Evolutionary conservation across 2,888 invertebrate species (phyloP).

Genomic region (Nezara viridula): DNA sequence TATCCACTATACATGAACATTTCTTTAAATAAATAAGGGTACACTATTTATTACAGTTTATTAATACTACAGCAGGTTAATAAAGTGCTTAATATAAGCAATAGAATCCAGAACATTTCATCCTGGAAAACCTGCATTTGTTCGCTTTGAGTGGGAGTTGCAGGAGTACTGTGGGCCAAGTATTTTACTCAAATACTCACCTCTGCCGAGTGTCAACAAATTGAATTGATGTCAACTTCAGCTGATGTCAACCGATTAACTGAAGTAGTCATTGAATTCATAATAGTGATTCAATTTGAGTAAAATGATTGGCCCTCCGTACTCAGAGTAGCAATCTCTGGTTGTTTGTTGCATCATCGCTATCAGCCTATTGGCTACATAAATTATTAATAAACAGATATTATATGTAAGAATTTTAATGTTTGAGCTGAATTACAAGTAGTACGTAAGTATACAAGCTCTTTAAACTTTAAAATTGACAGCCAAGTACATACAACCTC

Average conservation of each 20-base stretch:
- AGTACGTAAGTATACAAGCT: neutral
- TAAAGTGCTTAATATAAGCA: conserved; percentile 57
- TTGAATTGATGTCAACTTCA: too few species aligned
- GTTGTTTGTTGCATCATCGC: neutral
- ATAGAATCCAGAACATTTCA: neutral
- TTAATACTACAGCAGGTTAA: conserved; percentile 52
- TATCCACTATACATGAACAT: conserved; percentile 5
- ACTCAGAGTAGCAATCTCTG: too few species aligned
- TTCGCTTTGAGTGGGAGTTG: neutral
- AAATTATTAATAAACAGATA: conserved; percentile 21
- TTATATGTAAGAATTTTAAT: neutral
- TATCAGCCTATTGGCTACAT: neutral
- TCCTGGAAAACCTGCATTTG: neutral
- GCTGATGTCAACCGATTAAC: too few species aligned
- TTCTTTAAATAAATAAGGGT: conserved; percentile 49
- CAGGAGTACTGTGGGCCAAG: too few species aligned
- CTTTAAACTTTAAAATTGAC: neutral
- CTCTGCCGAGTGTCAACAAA: too few species aligned
- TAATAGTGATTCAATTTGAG: too few species aligned
- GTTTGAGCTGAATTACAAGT: conserved; percentile 17
- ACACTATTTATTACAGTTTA: conserved; percentile 3
- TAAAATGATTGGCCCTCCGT: too few species aligned
- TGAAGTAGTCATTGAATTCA: too few species aligned
- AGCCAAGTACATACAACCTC: conserved; percentile 34
- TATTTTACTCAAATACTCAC: too few species aligned